Evolutionary conservation across 1,140 invertebrate species (phyloP), one percentile per base, ranked within the genome.

Genomic region (Papilio polytes): DNA sequence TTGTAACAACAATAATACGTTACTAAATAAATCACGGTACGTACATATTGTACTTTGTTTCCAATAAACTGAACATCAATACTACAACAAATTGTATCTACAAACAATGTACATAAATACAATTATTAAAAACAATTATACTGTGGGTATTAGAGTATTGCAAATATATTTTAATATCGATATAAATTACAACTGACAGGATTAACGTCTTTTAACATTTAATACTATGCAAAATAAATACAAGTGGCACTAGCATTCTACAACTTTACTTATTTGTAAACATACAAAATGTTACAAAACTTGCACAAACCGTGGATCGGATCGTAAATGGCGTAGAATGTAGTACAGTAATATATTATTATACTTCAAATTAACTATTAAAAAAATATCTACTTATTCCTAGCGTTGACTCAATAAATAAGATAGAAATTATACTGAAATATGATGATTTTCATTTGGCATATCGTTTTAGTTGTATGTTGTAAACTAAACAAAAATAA

Each of bases 291-390:
- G 26, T 41, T 66, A 63, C 9, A 63, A 63, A 78, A 78, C 66
- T 46, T 78, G 8, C 8, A 31, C 59, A 20, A 36, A 66, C 13
- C 44, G 77, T 66, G 77, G 77, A 78, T 63, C 77, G 77, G 77
- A 78, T 66, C 53, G 77, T 78, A 63, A 66, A 78, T 66, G 53
- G 77, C 77, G 44, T 78, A 78, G 77, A 78, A 78, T 53, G 74
- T 78, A 78, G 77, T 78, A 66, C 77, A 66, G 41, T 78, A 56
- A 78, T n/a, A 56, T 31, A 12, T 6, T 13, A 31, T 59, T 31
- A 44, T 56, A 78, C 36, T 78, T 36, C 31, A 36, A 53, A 36
- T 31, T 56, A 77, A 77, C 26, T 76, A 76, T 10, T n/a, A 76
- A 77, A 48, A 36, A 31, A 51, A 76, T n/a, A 78, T 66, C 36